Percentiles rank a stretch among this genome's conserved stretches.
These are phyloP conservation scores for Ophonus ardosiacus DNA, from an alignment of 2,888 invertebrate genomes.

Conservation along the genomic window DNA sequence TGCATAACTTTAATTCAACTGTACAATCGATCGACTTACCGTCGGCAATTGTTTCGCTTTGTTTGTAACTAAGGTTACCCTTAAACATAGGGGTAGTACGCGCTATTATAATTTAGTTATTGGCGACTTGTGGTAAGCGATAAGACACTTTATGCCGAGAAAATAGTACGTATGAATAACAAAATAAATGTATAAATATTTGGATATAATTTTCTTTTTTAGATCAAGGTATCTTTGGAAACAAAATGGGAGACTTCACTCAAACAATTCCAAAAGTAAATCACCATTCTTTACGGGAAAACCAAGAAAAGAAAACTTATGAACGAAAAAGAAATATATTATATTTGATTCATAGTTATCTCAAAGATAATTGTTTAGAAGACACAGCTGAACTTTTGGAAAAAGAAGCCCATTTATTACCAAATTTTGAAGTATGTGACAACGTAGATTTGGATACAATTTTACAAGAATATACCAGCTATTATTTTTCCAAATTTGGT, in stretches of 20 bases:
- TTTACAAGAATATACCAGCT: constrained; percentile 92
- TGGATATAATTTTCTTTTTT: neutral
- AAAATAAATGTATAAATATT: neutral
- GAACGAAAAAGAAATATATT: constrained; percentile 77
- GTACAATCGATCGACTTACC: neutral
- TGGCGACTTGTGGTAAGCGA: neutral
- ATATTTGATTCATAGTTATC: constrained; percentile 83
- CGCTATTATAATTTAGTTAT: neutral
- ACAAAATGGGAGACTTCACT: constrained; percentile 52
- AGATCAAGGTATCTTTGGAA: neutral
- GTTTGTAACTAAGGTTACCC: neutral
- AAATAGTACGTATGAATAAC: neutral
- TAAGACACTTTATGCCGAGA: too few relatives aligned
- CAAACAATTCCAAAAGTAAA: constrained; percentile 5
- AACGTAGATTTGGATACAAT: constrained; percentile 94
- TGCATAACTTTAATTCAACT: too few relatives aligned
- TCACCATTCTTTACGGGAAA: constrained; percentile 68
- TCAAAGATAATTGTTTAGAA: constrained; percentile 82
- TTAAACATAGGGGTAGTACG: neutral
- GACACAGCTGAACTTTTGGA: constrained; percentile 82
- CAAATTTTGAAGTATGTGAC: constrained; percentile 89
- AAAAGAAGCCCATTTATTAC: constrained; percentile 85
- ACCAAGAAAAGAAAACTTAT: constrained; percentile 68
- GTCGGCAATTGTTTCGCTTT: neutral
- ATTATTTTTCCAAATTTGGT: constrained; percentile 90